Evolutionary conservation across 1,140 invertebrate genomes (phyloP).

Genomic region (Riptortus pedestris): DNA sequence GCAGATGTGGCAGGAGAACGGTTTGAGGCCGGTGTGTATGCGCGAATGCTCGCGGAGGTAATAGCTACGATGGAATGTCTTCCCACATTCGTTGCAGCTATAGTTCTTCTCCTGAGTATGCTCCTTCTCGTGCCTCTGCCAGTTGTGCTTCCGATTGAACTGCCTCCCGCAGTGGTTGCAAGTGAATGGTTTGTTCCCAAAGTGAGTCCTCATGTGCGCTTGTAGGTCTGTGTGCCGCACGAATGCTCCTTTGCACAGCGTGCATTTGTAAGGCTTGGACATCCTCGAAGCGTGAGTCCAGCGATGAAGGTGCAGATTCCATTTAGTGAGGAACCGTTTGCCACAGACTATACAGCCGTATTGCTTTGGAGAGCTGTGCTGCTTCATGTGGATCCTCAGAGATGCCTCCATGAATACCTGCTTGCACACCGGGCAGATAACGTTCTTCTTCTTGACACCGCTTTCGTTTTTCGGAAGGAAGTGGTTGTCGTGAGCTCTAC

Average conservation of each 20-base stretch:
- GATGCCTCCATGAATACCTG: conserved; percentile 66
- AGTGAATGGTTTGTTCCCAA: conserved; percentile 68
- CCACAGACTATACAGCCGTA: conserved; percentile 71
- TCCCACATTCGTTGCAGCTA: conserved; percentile 75
- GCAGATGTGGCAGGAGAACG: conserved; percentile 74
- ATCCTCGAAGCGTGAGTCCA: conserved; percentile 78
- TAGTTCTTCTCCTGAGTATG: conserved; percentile 82
- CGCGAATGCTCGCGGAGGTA: conserved; percentile 77
- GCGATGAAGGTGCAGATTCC: conserved; percentile 76
- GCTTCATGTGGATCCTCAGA: conserved; percentile 66
- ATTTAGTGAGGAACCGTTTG: conserved; percentile 75
- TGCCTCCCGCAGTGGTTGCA: conserved; percentile 88
- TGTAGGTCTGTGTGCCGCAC: conserved; percentile 65
- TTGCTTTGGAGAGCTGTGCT: conserved; percentile 61
- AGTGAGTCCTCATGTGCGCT: conserved; percentile 74
- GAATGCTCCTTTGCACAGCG: conserved; percentile 69
- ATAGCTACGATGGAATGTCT: conserved; percentile 75
- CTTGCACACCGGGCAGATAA: conserved; percentile 68
- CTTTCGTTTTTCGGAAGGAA: conserved; percentile 52
- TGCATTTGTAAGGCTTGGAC: conserved; percentile 76
- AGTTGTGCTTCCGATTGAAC: conserved; percentile 87
- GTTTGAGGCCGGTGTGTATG: conserved; percentile 71
- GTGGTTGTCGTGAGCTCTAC: conserved; percentile 62
- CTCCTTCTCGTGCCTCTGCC: conserved; percentile 78
- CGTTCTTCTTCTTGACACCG: conserved; percentile 50